Base-by-base conservation (phyloP, 1,140 invertebrate species). In the Brachionus asplanchnoidis region DNA sequence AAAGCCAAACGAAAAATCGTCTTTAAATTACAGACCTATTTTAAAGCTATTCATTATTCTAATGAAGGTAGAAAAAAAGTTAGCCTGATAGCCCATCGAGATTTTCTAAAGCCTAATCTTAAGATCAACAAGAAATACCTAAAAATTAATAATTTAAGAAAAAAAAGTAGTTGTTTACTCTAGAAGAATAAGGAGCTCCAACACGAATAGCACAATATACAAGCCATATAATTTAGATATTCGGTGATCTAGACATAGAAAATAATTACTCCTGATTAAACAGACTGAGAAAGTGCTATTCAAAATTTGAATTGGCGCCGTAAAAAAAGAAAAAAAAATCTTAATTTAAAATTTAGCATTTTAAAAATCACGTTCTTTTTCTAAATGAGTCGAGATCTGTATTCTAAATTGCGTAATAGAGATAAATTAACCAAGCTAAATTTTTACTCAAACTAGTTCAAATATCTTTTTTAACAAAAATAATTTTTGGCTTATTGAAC, bases 121-220 rank as follows among this genome's bases (percentile, higher is more conserved):
- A 60, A 60, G 53, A 60, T 60, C 53, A 60, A 60, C 53, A 60
- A 60, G 53, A 60, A 60, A 60, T 60, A 60, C 53, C 53, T 60
- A 60, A 60, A 56, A 60, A 60, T 60, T 60, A 60, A 60, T 60
- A 20, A 60, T 60, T 23, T 60, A 60, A 60, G 17, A 56, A 56
- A 23, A 60, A 60, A 20, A 60, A 60, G 5, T 26, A 9, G 53
- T 60, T 60, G 53, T 60, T 60, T 60, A 60, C 53, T 60, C 53
- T 60, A 20, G n/a, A 60, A 60, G 53, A 60, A 60, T 60, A 60
- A 60, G 53, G 53, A 60, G 53, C 53, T 60, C 53, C 53, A 60
- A 9, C 53, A 60, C 53, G 53, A 60, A 60, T 60, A 60, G 53
- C n/a, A 60, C 6, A 26, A 20, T 60, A 20, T 23, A 9, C 53